phyloP scores from a whole-genome alignment of 2,888 invertebrate species.

The Ochlodes sylvanus region DNA sequence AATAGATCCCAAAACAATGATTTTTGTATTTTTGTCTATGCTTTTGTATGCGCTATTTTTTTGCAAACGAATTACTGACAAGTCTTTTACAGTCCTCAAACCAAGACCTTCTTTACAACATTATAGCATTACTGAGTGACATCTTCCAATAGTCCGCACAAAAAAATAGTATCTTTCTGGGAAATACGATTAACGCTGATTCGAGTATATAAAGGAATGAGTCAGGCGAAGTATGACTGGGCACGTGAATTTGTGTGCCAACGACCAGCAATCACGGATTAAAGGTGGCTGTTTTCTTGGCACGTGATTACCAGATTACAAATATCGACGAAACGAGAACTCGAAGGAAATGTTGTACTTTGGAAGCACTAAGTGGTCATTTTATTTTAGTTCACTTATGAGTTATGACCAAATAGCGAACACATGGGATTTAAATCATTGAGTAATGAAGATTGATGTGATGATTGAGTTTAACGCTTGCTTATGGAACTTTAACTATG shows the following conservation, averaged over 20 bases:
- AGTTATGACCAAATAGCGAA: no score
- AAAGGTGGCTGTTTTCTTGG: neutral
- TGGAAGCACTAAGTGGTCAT: neutral
- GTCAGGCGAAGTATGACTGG: slow-evolving; percentile 17
- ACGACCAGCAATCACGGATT: slow-evolving; percentile 17
- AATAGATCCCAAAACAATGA: no score
- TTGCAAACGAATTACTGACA: neutral
- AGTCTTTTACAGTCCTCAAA: neutral
- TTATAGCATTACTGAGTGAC: neutral
- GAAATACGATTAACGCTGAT: neutral
- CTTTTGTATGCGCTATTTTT: no score
- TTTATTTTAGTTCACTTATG: neutral
- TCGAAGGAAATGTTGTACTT: neutral
- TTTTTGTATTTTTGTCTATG: no score
- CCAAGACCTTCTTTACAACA: no score
- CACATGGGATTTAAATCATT: no score
- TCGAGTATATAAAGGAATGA: slow-evolving; percentile 14
- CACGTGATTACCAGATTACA: slow-evolving; percentile 5
- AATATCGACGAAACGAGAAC: neutral
- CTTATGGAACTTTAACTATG: no score
- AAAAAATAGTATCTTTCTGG: neutral
- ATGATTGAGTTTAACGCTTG: no score
- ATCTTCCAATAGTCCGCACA: neutral
- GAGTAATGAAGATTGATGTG: no score
- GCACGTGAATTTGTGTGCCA: slow-evolving; percentile 13